Conservation (phyloP, 2,113 vertebrate genomes). For the Trochalopteron elliotii region DNA sequence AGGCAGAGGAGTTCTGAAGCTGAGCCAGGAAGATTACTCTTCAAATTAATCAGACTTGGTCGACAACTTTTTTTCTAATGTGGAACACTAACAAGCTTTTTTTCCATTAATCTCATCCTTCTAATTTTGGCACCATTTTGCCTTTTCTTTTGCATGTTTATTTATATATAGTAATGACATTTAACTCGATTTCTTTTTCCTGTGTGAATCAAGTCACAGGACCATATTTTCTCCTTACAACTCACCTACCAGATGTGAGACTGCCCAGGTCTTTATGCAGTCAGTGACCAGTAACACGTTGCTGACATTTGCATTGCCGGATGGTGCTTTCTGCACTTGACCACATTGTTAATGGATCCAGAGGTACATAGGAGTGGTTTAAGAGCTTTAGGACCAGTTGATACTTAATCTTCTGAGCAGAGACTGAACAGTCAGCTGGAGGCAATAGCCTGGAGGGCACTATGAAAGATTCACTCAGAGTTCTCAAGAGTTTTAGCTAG, state of each 20-base stretch:
- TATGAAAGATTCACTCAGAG: background rate
- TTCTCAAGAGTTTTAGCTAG: background rate
- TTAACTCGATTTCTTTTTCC: background rate
- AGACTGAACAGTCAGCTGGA: background rate
- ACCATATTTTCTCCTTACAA: background rate
- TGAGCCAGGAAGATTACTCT: background rate
- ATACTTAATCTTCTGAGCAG: background rate
- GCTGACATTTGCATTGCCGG: background rate
- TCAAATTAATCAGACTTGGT: background rate
- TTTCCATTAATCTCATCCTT: background rate
- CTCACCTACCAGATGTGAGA: background rate
- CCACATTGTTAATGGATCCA: background rate
- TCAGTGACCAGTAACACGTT: background rate
- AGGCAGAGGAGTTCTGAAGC: background rate
- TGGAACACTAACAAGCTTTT: background rate
- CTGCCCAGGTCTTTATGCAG: background rate
- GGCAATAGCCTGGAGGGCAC: background rate
- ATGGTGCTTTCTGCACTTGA: background rate
- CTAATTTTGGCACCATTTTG: background rate
- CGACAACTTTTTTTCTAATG: background rate
- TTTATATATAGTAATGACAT: background rate
- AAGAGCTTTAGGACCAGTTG: background rate
- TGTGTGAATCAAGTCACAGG: background rate
- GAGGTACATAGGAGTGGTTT: background rate
- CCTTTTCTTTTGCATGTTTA: background rate